Evolutionary conservation across 1,140 invertebrate species (phyloP).

Genomic region (Nixonia krombeini): DNA sequence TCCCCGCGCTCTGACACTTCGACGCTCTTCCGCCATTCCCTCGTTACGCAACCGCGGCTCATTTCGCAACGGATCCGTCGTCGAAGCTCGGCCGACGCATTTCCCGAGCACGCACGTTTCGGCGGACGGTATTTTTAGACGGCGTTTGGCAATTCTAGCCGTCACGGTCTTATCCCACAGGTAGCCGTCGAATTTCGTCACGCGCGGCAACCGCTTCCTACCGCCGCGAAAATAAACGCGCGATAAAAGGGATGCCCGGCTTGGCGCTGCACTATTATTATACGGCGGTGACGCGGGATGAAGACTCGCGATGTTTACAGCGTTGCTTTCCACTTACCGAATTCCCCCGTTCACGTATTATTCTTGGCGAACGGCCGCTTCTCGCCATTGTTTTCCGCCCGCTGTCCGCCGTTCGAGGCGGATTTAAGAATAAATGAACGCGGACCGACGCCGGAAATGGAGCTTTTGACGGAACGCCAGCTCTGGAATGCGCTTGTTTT

Average conservation of each 20-base stretch:
- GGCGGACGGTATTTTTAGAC: slow-evolving; percentile 34
- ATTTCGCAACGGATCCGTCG: too few species aligned
- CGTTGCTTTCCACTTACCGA: too few species aligned
- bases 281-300: too few species aligned
- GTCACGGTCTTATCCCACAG: slow-evolving; percentile 20
- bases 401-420: slow-evolving; percentile 31
- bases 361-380: slow-evolving; percentile 31
- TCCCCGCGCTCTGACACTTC: too few species aligned
- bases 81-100: too few species aligned
- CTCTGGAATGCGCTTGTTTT: slow-evolving; percentile 14
- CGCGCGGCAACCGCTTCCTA: too few species aligned
- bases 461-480: slow-evolving; percentile 24
- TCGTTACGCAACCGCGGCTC: too few species aligned
- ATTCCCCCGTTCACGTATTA: too few species aligned
- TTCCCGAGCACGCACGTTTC: slow-evolving; percentile 17
- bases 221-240: slow-evolving; percentile 35
- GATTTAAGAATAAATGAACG: slow-evolving; percentile 34
- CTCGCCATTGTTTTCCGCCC: slow-evolving; percentile 35
- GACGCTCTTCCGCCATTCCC: too few species aligned
- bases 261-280: slow-evolving; percentile 20
- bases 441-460: slow-evolving; percentile 29
- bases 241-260: too few species aligned
- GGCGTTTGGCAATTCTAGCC: slow-evolving; percentile 34
- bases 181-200: slow-evolving; percentile 27
- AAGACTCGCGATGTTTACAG: too few species aligned